Evolutionary conservation across 2,888 invertebrate genomes (phyloP), one percentile per base, ranked within the genome.

Genomic region (Myathropa florea): DNA sequence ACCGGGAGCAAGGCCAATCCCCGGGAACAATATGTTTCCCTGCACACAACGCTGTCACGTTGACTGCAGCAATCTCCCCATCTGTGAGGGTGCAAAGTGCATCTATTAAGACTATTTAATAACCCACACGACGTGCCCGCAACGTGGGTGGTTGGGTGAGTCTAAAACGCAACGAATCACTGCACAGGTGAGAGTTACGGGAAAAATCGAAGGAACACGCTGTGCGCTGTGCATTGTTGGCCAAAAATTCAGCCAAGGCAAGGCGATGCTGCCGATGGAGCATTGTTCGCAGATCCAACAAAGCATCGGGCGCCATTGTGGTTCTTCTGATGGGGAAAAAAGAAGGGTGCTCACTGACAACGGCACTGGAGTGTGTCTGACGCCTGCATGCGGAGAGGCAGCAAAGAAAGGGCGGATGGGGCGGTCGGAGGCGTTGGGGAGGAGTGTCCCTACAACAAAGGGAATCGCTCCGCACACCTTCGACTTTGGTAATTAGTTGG

Each of bases 401-500:
- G 36, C 73, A 67, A 65, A 65, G 39, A 30, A 75, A 61, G 46
- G 39, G 24, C 39, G 36, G 55, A 67, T 6, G 18, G 18, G n/a
- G 46, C n/a, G n/a, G n/a, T 3, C 4, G 6, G 18, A 12, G 60
- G 57, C 68, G 28, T 18, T 4, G 2, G 18, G 18, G 46, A 7
- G 46, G 46, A 18, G 46, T 46, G 18, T 46, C 46, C 46, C 46
- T 18, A n/a, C 7, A 46, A 46, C 46, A 46, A 46, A 18, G 46
- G 64, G 57, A 81, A 85, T 73, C 63, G 23, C 53, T 64, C 46
- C 63, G 81, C 81, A 85, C 77, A 85, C 85, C 85, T 85, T 81
- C 81, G 85, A 81, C 85, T 85, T 81, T 77, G 67, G 64, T 85
- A 85, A 85, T 85, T 85, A 85, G 85, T 85, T 81, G 72, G 77